Percentiles rank a stretch among this genome's conserved stretches.
Conservation (phyloP, 2,888 invertebrate genomes). For the Tenthredo amoena region DNA sequence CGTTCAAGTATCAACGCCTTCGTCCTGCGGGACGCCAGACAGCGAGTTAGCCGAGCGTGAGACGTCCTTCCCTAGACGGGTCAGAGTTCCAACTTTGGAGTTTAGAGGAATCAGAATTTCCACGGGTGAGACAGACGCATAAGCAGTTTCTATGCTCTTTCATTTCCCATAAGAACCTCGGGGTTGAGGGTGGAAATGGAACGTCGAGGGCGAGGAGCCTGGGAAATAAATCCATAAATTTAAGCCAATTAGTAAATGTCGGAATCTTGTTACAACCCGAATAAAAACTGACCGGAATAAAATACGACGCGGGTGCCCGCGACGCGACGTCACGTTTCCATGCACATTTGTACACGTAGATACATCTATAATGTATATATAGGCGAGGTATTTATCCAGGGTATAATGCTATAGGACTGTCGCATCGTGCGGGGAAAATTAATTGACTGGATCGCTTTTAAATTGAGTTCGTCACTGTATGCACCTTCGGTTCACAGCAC, state of each 20-base stretch:
- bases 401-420: neutral
- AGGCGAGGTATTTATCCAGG: slow-evolving; percentile 12
- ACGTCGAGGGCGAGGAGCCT: neutral
- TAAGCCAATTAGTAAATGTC: slow-evolving; percentile 48
- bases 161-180: neutral
- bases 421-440: slow-evolving; percentile 35
- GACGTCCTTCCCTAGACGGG: neutral
- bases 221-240: slow-evolving; percentile 40
- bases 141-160: neutral
- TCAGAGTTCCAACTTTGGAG: neutral
- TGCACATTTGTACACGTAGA: neutral
- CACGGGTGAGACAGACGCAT: neutral
- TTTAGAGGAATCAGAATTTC: neutral
- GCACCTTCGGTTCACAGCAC: slow-evolving; percentile 13
- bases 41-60: neutral
- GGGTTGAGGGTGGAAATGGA: neutral
- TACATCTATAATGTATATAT: neutral
- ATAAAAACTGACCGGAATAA: neutral
- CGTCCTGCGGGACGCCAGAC: neutral
- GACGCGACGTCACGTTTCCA: neutral
- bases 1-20: neutral
- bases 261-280: slow-evolving; percentile 37
- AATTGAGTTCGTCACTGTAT: slow-evolving; percentile 42
- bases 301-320: slow-evolving; percentile 29
- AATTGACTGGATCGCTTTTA: slow-evolving; percentile 42